Evolutionary conservation across 2,113 vertebrate genomes (phyloP).

Genomic region (Engystomops pustulosus): DNA sequence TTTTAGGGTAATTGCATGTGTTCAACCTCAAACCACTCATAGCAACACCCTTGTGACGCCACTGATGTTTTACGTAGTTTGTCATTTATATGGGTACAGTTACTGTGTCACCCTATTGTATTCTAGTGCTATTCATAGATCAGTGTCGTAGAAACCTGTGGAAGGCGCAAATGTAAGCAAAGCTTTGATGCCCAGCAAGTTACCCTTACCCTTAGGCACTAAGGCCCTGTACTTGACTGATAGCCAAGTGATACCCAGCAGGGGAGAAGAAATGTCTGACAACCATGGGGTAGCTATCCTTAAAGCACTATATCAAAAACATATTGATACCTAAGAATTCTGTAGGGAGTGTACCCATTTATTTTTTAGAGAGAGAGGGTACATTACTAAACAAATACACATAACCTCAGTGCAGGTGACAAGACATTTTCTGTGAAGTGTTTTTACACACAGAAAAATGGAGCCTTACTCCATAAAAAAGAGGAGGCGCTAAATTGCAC

Average conservation of each 20-base stretch:
- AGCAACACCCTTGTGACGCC: slow-evolving; percentile 70
- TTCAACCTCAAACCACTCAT: slow-evolving; percentile 28
- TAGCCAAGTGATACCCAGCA: too few species aligned
- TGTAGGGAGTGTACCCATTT: too few species aligned
- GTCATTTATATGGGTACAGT: slow-evolving; percentile 67
- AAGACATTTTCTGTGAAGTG: too few species aligned
- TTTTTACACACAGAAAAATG: too few species aligned
- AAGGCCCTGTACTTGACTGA: neutral
- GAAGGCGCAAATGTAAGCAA: slow-evolving; percentile 63
- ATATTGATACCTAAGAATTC: neutral
- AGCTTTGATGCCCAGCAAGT: slow-evolving; percentile 62
- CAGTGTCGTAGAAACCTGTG: slow-evolving; percentile 59
- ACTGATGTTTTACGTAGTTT: slow-evolving; percentile 71
- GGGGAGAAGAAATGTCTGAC: neutral
- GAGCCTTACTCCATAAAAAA: too few species aligned
- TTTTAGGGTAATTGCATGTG: neutral
- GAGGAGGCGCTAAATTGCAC: too few species aligned
- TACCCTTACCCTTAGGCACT: neutral
- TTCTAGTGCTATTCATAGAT: slow-evolving; percentile 60
- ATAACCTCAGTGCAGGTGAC: too few species aligned
- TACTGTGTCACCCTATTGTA: slow-evolving; percentile 60
- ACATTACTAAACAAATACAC: too few species aligned
- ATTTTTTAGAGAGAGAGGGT: too few species aligned
- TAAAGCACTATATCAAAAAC: neutral
- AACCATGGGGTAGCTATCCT: slow-evolving; percentile 1